A percentile compares a stretch with the other conserved stretches of the same genome.
phyloP scores from a whole-genome alignment of 2,113 vertebrate genomes.

The Malurus melanocephalus region DNA sequence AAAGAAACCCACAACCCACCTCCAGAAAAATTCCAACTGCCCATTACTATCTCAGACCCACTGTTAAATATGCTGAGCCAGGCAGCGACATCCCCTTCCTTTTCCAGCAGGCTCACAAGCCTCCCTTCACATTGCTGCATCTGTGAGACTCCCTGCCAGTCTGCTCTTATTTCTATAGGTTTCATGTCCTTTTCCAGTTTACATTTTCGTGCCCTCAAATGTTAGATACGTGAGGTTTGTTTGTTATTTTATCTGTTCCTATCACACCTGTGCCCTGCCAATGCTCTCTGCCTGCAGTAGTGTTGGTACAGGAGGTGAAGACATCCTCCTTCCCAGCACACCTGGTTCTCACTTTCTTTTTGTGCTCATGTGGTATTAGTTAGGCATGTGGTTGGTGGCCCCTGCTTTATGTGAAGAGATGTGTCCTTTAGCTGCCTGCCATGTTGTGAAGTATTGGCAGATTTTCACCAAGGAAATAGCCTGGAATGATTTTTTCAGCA shows the following conservation, averaged over 20 bases:
- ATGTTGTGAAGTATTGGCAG: background rate
- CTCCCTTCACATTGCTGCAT: background rate
- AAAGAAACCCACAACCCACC: background rate
- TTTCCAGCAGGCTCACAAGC: background rate
- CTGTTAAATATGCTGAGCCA: background rate
- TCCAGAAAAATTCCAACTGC: background rate
- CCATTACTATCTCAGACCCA: background rate
- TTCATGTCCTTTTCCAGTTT: background rate
- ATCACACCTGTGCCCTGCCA: background rate
- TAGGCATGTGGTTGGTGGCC: background rate
- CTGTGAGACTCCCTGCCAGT: background rate
- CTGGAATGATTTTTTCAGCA: background rate
- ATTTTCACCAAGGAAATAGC: background rate
- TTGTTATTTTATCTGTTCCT: background rate
- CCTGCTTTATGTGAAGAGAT: background rate
- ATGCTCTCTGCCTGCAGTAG: background rate
- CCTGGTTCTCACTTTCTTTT: background rate
- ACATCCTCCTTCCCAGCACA: background rate
- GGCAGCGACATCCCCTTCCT: background rate
- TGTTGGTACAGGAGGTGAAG: background rate
- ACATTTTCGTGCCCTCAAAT: background rate
- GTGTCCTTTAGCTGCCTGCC: background rate
- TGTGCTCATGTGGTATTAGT: background rate
- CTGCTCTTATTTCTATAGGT: background rate
- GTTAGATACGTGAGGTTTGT: background rate